Base-by-base conservation (phyloP, 2,888 invertebrate genomes). In the Amphiduros pacificus region DNA sequence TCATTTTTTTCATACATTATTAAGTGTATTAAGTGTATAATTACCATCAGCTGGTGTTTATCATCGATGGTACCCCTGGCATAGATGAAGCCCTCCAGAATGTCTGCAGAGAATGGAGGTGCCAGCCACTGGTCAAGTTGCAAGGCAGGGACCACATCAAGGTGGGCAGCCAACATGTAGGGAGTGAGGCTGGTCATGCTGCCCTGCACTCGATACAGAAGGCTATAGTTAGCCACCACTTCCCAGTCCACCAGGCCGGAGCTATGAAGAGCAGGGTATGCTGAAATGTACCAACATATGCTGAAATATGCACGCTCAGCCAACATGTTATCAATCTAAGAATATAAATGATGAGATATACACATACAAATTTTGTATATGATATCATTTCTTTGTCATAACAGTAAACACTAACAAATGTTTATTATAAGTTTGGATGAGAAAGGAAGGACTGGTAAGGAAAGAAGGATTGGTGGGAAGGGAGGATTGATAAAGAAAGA, bases 31-130 rank as follows among this genome's bases (percentile, higher is more conserved):
- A 36, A 36, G 22, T 20, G 48, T 41, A 40, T 26, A 63, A 69
- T 67, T 74, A 85, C 85, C 81, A 86, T 81, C 1, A 85, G 80
- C 36, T 78, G 77, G 62, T 83, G 78, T 70, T 86, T 86, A 65
- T 81, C 82, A 75, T 86, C 85, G 55, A 86, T 79, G 17, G 85
- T 78, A 44, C 86, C 86, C 63, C 86, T 73, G 14, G 83, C 86
- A 74, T 84, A 85, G 40, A 86, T 81, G 65, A 75, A 83, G n/a
- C 77, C 81, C 70, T 82, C 78, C n/a, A 74, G 71, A 28, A 85
- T 76, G n/a, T 77, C 72, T 3, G 83, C 85, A 52, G 72, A 74
- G 70, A 85, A 86, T 11, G 85, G 85, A 20, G 78, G 78, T 27
- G 75, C 74, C 5, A 77, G 74, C 80, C 80, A 79, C 5, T 67